A percentile compares a stretch with the other conserved stretches of the same genome.
phyloP scores from a whole-genome alignment of 2,797 vertebrate genomes.

The Holocentrus rufus region DNA sequence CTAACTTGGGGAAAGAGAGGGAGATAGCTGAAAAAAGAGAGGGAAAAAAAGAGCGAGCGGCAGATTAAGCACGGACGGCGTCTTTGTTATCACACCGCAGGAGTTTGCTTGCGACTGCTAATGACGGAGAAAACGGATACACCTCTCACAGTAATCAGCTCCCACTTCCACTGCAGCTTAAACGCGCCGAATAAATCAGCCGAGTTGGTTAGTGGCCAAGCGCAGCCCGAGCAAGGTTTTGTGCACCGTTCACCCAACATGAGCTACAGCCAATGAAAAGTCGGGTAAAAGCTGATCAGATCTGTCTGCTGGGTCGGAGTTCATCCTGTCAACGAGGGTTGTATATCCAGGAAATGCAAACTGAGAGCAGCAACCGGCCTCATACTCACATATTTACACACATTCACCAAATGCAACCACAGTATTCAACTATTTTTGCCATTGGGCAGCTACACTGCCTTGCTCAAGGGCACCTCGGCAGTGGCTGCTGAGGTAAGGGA shows the following conservation, averaged over 20 bases:
- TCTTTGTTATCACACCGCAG: constrained; percentile 16
- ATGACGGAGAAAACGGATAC: constrained; percentile 32
- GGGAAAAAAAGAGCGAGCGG: constrained; percentile 19
- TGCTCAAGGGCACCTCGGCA: too few relatives aligned
- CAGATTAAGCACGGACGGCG: constrained; percentile 1
- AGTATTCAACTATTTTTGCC: too few relatives aligned
- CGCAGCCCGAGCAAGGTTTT: constrained; percentile 21
- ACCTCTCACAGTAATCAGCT: constrained; percentile 34
- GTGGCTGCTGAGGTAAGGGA: too few relatives aligned
- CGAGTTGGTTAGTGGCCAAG: constrained; percentile 26
- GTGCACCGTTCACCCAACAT: constrained; percentile 47
- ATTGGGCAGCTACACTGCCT: too few relatives aligned
- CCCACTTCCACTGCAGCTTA: constrained; percentile 17
- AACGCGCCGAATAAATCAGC: constrained; percentile 43
- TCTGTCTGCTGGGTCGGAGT: constrained; percentile 35
- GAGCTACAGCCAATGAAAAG: constrained; percentile 25
- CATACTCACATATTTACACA: constrained; percentile 15
- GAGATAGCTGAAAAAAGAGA: neutral
- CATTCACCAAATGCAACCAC: too few relatives aligned
- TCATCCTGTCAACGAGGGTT: constrained; percentile 31
- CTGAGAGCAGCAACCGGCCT: constrained; percentile 18
- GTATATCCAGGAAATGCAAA: neutral
- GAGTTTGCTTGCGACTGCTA: constrained; percentile 6
- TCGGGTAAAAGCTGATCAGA: constrained; percentile 45
- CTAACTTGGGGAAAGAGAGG: constrained; percentile 14